A percentile compares a stretch with the other conserved stretches of the same genome.
phyloP scores from a whole-genome alignment of 2,888 invertebrate genomes.

The Melipona bicolor region DNA sequence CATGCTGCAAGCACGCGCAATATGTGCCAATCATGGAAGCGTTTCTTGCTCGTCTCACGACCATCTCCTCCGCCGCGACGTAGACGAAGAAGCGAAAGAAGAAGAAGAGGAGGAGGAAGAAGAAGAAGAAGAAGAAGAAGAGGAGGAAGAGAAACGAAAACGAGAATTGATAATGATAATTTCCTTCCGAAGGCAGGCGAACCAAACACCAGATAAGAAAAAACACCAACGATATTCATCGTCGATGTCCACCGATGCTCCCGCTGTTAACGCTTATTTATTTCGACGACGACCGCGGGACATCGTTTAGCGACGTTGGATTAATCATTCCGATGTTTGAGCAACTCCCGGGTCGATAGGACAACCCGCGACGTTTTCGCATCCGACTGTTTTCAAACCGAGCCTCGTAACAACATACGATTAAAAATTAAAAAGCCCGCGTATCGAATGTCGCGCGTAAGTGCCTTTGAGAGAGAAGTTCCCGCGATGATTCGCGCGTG shows the following conservation, averaged over 20 bases:
- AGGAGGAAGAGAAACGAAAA: neutral
- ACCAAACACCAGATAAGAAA: conserved; percentile 18
- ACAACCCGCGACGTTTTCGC: conserved; percentile 15
- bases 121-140: neutral
- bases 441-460: neutral
- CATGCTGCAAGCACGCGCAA: conserved; percentile 56
- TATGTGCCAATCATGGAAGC: conserved; percentile 65
- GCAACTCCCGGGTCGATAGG: conserved; percentile 4
- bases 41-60: conserved; percentile 42
- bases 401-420: conserved; percentile 8
- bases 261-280: conserved; percentile 40
- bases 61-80: conserved; percentile 12
- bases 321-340: conserved; percentile 47
- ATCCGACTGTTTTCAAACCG: neutral
- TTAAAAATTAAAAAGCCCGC: conserved; percentile 14
- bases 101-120: neutral
- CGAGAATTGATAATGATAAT: neutral
- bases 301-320: conserved; percentile 28
- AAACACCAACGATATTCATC: neutral
- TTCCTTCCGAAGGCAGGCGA: neutral
- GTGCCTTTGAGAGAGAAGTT: neutral
- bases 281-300: conserved; percentile 33
- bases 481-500: conserved; percentile 24
- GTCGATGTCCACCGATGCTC: conserved; percentile 33
- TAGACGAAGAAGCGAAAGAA: neutral